Percentiles rank a stretch among this genome's conserved stretches.
These are phyloP conservation scores for Drosophila borborema DNA, from an alignment of 2,888 invertebrate genomes.

Conservation along the genomic window DNA sequence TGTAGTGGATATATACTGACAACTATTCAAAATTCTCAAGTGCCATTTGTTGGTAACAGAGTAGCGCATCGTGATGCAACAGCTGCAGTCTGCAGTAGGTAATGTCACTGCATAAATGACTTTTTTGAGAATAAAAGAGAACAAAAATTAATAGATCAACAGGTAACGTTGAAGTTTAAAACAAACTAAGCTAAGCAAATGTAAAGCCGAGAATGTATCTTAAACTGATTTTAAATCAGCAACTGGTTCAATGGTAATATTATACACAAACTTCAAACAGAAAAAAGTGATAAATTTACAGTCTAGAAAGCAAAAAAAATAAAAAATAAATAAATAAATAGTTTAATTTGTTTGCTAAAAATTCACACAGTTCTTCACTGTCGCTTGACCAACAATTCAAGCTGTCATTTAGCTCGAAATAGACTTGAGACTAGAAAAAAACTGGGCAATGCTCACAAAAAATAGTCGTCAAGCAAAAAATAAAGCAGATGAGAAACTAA, in stretches of 20 bases:
- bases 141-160: neutral
- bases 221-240: no score
- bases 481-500: neutral
- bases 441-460: neutral
- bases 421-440: neutral
- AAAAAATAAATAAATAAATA: no score
- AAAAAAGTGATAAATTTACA: neutral
- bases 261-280: no score
- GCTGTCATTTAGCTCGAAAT: constrained; percentile 1
- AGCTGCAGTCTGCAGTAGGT: neutral
- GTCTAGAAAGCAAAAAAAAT: neutral
- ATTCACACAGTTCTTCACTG: neutral
- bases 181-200: neutral
- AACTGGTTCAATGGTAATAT: no score
- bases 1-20: neutral
- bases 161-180: no score
- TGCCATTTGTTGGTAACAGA: constrained; percentile 33
- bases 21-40: constrained; percentile 40
- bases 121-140: neutral
- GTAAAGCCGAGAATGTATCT: no score
- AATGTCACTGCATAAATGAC: neutral
- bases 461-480: constrained; percentile 12
- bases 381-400: constrained; percentile 5
- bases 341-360: neutral
- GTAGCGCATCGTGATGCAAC: constrained; percentile 12